Evolutionary conservation across 2,888 invertebrate species (phyloP), one percentile per base, ranked within the genome.

Genomic region (Noctua janthe): DNA sequence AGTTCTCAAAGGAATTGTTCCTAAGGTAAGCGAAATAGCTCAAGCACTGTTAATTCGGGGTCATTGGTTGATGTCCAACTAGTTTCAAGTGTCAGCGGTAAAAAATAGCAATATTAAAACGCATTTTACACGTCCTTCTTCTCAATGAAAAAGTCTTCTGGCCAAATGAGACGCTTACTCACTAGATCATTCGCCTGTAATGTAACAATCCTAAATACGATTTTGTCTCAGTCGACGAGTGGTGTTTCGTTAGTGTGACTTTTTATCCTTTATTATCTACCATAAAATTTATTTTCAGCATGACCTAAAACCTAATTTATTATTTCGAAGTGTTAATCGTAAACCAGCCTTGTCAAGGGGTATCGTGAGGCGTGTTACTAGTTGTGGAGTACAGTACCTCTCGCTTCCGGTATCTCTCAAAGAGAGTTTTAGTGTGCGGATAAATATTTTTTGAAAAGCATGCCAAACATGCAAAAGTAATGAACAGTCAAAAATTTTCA

Each of bases 1-100:
- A 84, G 98, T 99, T 71, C 97, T 99, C 88, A 99, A 99, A 95
- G 96, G 97, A 80, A 99, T 99, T 90, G 98, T 99, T 86, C 99
- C 99, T n/a, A 96, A 95, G 96, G 97, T 96, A 84, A 82, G 56
- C 47, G 7, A 23, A 47, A 47, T 47, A 23, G 29, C 10, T 13
- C 23, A 6, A 43, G 13, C 23, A 43, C 39, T 43, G 11, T 43
- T 67, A 23, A 23, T 43, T 39, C 23, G 15, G 29, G 15, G 15
- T 29, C 15, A 62, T 62, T 29, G 15, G 15, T 62, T 62, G 59
- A 62, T 62, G 15, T 62, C 15, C 15, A 62, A 29, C 62, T 29
- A 62, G 62, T 62, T 62, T 62, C 29, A 29, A 29, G 62, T 29
- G 15, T 29, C 2, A 62, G 15, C 3, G 62, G 29, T 29, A 29